Conservation (phyloP, 2,113 vertebrate species). For the Ovis canadensis region DNA sequence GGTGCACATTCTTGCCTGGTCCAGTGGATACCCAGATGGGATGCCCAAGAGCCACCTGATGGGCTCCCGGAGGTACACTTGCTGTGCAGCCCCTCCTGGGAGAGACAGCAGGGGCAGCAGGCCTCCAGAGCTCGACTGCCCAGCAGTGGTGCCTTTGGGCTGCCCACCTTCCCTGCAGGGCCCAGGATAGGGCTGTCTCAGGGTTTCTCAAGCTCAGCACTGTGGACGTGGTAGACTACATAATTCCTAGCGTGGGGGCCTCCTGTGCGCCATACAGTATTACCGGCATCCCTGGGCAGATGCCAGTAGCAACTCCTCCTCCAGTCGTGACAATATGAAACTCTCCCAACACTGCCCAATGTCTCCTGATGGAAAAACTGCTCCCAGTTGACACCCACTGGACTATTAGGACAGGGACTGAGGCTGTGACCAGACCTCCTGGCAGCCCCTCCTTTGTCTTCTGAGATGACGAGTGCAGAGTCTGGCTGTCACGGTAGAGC, state of each 20-base stretch:
- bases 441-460: not conserved
- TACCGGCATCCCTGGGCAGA: no score
- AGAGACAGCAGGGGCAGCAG: fast-evolving
- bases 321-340: not conserved
- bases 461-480: not conserved
- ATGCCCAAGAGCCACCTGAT: not conserved
- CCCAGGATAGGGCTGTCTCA: fast-evolving
- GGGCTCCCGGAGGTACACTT: fast-evolving
- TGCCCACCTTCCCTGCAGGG: fast-evolving
- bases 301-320: not conserved
- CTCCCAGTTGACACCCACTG: not conserved
- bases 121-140: not conserved
- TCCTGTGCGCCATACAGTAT: fast-evolving
- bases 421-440: not conserved
- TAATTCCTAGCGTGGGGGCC: not conserved
- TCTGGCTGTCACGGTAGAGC: not conserved
- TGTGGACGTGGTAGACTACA: fast-evolving
- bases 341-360: not conserved
- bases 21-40: not conserved
- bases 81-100: fast-evolving
- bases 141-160: not conserved
- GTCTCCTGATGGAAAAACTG: not conserved
- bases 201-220: not conserved
- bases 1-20: not conserved
- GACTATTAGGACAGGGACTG: not conserved